Evolutionary conservation across 2,888 invertebrate species (phyloP), one percentile per base, ranked within the genome.

Genomic region (Scaptomyza cyrtandrae): DNA sequence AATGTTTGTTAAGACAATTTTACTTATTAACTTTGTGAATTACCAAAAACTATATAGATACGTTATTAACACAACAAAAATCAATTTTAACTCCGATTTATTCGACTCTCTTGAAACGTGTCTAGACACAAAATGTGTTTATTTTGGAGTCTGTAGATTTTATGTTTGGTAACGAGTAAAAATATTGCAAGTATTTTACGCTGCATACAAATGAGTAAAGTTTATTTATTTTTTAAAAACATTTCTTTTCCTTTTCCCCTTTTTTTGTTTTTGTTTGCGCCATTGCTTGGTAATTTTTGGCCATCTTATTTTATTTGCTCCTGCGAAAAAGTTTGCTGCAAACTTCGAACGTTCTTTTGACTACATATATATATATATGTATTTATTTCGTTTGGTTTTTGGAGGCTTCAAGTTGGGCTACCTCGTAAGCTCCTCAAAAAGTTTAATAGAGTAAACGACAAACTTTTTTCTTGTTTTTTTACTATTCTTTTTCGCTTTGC

Each of bases 171-270:
- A 86, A 87, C 88, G 90, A 89, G 76, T 89, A 81, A 87, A 87
- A 89, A 89, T 88, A 90, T 84, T 86, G 80, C 83, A 78, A 79
- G 86, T 89, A 90, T 71, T 67, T 89, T 82, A 78, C 81, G 79
- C 80, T 86, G 90, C 88, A 89, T 90, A 90, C 86, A 90, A 90
- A 90, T 90, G 90, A 89, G 88, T 84, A 90, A 90, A 90, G 84
- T 90, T 89, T 83, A 79, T 84, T 50, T 52, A 24, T 52, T 7
- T 27, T 11, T 45, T 45, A 10, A 43, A 52, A 39, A 50, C 10
- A 31, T 54, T 45, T 64, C 29, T 44, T 3, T 24, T 56, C 11
- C 24, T 45, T 41, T 61, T 52, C 59, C 43, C 55, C 65, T 67
- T 14, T 14, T n/a, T 37, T 37, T 5, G n/a, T 65, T 29, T 3